Percentiles rank a stretch among this genome's conserved stretches.
phyloP scores from a whole-genome alignment of 2,888 invertebrate genomes.

The Timema podura region DNA sequence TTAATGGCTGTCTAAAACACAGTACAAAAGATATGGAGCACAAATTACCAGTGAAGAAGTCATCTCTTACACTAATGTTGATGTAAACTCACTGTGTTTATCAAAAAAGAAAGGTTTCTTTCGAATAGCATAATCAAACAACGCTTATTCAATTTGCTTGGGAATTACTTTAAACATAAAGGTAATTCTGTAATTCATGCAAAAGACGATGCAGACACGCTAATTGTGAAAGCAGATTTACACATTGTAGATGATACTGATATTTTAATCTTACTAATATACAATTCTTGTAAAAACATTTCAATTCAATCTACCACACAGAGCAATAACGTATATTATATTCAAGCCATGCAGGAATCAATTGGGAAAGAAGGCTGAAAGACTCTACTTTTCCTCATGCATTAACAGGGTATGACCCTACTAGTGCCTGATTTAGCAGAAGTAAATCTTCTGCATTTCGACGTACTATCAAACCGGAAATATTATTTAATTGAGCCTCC shows the following conservation, averaged over 20 bases:
- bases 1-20: constrained; percentile 3
- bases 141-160: background rate
- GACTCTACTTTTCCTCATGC: background rate
- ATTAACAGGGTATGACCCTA: background rate
- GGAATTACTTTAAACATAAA: constrained; percentile 5
- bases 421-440: background rate
- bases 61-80: constrained; percentile 16
- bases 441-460: background rate
- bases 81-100: constrained; percentile 14
- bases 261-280: constrained; percentile 9
- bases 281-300: constrained; percentile 14
- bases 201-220: background rate
- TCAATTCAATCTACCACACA: constrained; percentile 14
- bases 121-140: constrained; percentile 5
- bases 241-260: constrained; percentile 10
- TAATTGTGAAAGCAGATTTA: constrained; percentile 5
- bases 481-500: background rate
- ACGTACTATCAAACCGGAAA: background rate
- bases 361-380: constrained; percentile 8
- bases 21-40: constrained; percentile 22
- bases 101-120: constrained; percentile 11
- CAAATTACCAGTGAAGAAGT: constrained; percentile 12
- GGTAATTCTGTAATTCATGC: constrained; percentile 12
- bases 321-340: background rate
- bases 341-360: constrained; percentile 6